Conservation (phyloP, 2,797 vertebrate species). For the Hylomyscus alleni region DNA sequence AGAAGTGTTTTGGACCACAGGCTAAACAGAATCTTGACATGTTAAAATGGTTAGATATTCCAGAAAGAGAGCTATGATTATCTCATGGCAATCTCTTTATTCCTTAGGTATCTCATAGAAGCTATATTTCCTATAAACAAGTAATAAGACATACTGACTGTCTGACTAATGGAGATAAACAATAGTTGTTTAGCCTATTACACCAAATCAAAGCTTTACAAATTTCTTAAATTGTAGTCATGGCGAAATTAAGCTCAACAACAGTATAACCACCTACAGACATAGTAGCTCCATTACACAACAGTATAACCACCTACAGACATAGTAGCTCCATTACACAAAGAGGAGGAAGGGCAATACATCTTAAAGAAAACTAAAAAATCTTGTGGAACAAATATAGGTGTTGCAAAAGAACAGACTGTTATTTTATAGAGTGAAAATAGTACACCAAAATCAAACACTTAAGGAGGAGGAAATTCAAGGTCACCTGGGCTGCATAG, state of each 20-base stretch:
- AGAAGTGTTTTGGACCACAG: not conserved
- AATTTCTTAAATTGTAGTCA: not conserved
- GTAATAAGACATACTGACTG: not conserved
- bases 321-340: not conserved
- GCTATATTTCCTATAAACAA: not conserved
- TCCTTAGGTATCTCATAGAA: not conserved
- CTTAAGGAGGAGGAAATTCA: not conserved
- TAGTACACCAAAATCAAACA: constrained; percentile 38
- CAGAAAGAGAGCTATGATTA: not conserved
- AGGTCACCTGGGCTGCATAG: not conserved
- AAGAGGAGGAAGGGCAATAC: not conserved
- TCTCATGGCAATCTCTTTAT: not conserved
- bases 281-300: not conserved
- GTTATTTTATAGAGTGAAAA: constrained; percentile 38
- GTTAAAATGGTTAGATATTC: not conserved
- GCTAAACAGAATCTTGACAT: not conserved
- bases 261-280: not conserved
- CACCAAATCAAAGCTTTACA: not conserved
- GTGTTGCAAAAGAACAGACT: constrained; percentile 3
- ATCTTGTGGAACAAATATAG: not conserved
- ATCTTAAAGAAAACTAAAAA: constrained; percentile 44
- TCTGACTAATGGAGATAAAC: not conserved
- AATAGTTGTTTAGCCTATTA: not conserved
- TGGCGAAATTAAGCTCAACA: not conserved
- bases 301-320: not conserved